Evolutionary conservation across 2,888 invertebrate genomes (phyloP), one percentile per base, ranked within the genome.

Genomic region (Ophioninae sp.): DNA sequence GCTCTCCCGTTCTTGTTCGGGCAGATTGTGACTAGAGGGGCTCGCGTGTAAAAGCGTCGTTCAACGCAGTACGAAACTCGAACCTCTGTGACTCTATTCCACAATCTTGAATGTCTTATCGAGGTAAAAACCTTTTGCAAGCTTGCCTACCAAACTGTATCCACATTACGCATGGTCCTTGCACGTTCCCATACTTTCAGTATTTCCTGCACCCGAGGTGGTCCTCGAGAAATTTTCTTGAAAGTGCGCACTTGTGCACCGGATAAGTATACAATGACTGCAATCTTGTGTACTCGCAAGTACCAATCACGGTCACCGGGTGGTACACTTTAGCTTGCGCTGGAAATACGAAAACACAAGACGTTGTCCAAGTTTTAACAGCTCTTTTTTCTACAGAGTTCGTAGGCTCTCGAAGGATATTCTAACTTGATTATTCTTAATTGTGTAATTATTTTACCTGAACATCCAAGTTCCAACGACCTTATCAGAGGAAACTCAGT

Each of bases 101-200:
- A 44, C 65, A 72, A 79, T 79, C 64, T 72, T 41, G 65, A 79
- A 59, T 72, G 58, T 79, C 23, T 79, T 58, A 72, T 72, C 58
- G 39, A n/a, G 56, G 51, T 78, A 63, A 64, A 78, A 71, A 78
- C 51, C 56, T 71, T 78, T 44, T 13, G 22, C 71, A 78, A 63
- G 56, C n/a, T 37, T 56, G 30, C n/a, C 71, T 71, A 71, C 20
- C 63, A 63, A 20, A 63, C 63, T 9, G 39, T 56, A 9, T 41
- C 37, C 44, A 74, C 44, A 64, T 44, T 64, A 23, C 74, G 22
- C 37, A 56, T 6, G n/a, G 56, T 56, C 17, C 23, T 17, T 56
- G 10, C 23, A n/a, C 56, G 63, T 63, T 13, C 9, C 6, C 51
- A 51, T 13, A 17, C 51, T 51, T 51, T 2, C 51, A 51, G 51